phyloP scores from a whole-genome alignment of 2,797 vertebrate species.

The Cossypha caffra region DNA sequence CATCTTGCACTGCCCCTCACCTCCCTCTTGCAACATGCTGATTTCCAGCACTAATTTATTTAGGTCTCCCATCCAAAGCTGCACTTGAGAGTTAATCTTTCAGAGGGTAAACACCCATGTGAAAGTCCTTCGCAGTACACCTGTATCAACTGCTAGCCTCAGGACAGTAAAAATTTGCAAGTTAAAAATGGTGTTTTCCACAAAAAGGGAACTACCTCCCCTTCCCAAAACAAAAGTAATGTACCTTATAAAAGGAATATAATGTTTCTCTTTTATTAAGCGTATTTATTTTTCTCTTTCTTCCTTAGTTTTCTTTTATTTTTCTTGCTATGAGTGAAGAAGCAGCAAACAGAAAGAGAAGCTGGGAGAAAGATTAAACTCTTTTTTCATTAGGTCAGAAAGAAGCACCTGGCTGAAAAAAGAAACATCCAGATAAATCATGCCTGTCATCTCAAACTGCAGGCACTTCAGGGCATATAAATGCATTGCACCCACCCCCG shows the following conservation, averaged over 20 bases:
- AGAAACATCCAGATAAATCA: neutral
- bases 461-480: neutral
- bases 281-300: neutral
- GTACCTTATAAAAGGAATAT: neutral
- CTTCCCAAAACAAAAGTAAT: neutral
- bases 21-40: fast-evolving
- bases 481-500: fast-evolving
- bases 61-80: neutral
- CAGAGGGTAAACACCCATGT: neutral
- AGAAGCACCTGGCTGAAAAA: neutral
- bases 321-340: neutral
- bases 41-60: neutral
- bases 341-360: neutral
- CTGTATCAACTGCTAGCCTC: neutral
- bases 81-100: neutral
- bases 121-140: neutral
- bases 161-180: neutral
- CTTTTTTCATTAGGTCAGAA: neutral
- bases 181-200: slow-evolving; percentile 11
- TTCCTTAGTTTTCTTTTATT: neutral
- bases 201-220: neutral
- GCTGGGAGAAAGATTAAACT: neutral
- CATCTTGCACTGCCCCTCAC: neutral
- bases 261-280: neutral
- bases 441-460: neutral